phyloP scores from a whole-genome alignment of 2,888 invertebrate genomes.

The Megamerina dolium region DNA sequence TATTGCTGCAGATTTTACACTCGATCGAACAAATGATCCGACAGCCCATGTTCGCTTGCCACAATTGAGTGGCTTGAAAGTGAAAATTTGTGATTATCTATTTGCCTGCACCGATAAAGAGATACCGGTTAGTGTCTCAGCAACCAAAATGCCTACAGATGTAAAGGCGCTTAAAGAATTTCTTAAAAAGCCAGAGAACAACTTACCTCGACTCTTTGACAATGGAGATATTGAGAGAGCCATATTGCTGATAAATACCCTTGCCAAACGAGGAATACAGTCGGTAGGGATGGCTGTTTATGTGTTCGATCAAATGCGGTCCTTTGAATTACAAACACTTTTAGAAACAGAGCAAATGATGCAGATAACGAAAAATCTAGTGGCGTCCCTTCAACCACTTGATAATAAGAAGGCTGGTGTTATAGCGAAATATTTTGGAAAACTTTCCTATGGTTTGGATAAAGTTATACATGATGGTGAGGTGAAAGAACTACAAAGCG shows the following conservation, averaged over 20 bases:
- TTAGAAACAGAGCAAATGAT: constrained; percentile 23
- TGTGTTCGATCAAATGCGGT: no score
- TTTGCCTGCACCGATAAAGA: constrained; percentile 18
- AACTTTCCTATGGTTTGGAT: constrained; percentile 16
- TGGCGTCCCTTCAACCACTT: constrained; percentile 14
- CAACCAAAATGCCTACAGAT: constrained; percentile 6
- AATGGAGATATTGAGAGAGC: constrained; percentile 17
- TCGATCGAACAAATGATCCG: constrained; percentile 21
- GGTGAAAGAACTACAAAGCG: constrained; percentile 12
- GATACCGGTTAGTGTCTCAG: constrained; percentile 14
- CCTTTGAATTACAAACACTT: constrained; percentile 17
- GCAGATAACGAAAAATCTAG: constrained; percentile 11
- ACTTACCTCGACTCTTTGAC: constrained; percentile 12
- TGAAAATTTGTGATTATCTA: constrained; percentile 25
- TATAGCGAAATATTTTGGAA: constrained; percentile 16
- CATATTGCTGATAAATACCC: constrained; percentile 17
- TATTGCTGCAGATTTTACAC: constrained; percentile 14
- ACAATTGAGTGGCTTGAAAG: constrained; percentile 1
- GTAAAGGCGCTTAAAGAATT: constrained; percentile 7
- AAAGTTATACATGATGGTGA: constrained; percentile 18
- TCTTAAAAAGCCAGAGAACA: constrained; percentile 8
- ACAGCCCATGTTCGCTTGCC: constrained; percentile 12
- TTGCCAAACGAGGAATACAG: no score
- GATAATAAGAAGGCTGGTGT: constrained; percentile 15
- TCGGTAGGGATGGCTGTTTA: no score